Base-by-base conservation (phyloP, 2,797 vertebrate genomes). In the Darevskia nairensis region DNA sequence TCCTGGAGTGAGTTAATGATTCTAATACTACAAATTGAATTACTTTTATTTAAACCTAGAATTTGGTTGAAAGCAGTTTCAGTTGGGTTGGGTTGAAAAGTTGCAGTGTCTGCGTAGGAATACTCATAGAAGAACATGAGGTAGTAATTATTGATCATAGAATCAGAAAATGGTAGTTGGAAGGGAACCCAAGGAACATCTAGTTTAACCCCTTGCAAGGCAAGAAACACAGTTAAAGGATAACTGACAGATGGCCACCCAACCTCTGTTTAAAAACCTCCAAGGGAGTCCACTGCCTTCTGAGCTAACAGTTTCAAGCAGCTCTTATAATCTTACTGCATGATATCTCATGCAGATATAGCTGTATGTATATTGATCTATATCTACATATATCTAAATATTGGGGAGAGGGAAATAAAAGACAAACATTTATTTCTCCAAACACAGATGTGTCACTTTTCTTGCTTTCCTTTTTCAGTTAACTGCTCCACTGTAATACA, bases 11-110 rank as follows among this genome's bases (percentile, higher is more conserved):
- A 90, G 71, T 9, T 85, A 80, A 84, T 94, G 25, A 82, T 82
- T 90, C 35, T 88, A 84, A 84, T 85, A 89, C 88, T 91, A 46
- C 75, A 94, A 84, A 94, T 19, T 39, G 84, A 86, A 91, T 94
- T 78, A 50, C 11, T 83, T 84, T 39, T 55, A 80, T 89, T 76
- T 61, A n/a, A 66, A 17, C 23, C 69, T 39, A 64, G 10, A 90
- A 85, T 27, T 88, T 89, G 83, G 9, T 68, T 80, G 89, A 25
- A 91, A 92, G 64, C 46, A 27, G 3, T 32, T 75, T 41, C 61
- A 75, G 2, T 25, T 69, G 29, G 19, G 27, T 29, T 69, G 25
- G 10, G 7, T 78, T 5, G 5, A 32, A 17, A 64, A 71, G 0
- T 25, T 84, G 50, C 35, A 64, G 21, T 17, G 32, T 35, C 21